Base-by-base conservation (phyloP, 2,113 vertebrate species). In the Chionis minor region DNA sequence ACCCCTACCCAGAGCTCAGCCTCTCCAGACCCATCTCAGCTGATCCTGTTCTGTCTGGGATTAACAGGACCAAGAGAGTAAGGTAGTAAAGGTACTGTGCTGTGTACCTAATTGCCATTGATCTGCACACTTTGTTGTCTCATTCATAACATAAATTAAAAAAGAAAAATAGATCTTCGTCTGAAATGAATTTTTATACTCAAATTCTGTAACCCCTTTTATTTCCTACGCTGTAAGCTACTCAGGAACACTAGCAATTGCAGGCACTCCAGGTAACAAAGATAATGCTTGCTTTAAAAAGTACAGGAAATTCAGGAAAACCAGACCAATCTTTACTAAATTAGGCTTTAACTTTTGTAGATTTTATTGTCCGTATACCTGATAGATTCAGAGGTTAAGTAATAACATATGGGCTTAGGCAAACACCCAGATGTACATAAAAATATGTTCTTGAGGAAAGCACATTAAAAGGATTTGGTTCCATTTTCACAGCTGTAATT, bases 351-450 rank as follows among this genome's bases (percentile, higher is more conserved):
- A 86, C 78, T 86, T 91, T 89, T 96, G 78, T 93, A 86, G 88
- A 69, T 97, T 97, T 97, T 97, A 94, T 97, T 95, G 74, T 95
- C 89, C 91, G 24, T 95, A 77, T 92, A 97, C 88, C 86, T 97
- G 96, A 81, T 91, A 95, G 86, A 95, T 93, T 94, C 63, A 85
- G 92, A 95, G 93, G 94, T 92, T 95, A 96, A 97, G 70, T 84
- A 96, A 94, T 86, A 96, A 94, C 94, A 95, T 54, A 73, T 92
- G 96, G 80, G 30, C 47, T 94, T 73, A 93, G 58, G 65, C 83
- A 96, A 95, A 83, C 44, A 81, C 65, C 35, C 81, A 96, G 81
- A 88, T 73, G 70, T 82, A 91, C 93, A 86, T 86, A 95, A 95
- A 97, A 96, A 81, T 78, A 42, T 20, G 6, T 78, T 95, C 61